A percentile compares a stretch with the other conserved stretches of the same genome.
These are phyloP conservation scores for Tenthredo livida DNA, from an alignment of 2,888 invertebrate genomes.

Conservation along the genomic window DNA sequence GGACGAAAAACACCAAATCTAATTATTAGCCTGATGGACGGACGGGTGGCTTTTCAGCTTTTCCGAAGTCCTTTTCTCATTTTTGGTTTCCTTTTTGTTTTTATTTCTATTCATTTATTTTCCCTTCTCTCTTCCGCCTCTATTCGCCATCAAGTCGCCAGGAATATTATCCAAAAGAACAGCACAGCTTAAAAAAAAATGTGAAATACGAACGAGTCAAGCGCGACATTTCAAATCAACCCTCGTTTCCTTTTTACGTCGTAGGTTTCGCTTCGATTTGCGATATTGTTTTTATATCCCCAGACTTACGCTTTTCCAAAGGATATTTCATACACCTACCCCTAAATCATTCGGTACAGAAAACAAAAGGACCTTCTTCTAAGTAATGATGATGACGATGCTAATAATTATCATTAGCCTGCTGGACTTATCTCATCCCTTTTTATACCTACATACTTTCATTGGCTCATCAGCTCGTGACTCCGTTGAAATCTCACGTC, in stretches of 20 bases:
- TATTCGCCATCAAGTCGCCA: not conserved
- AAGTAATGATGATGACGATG: not conserved
- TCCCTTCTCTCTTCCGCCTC: not conserved
- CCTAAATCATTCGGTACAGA: not conserved
- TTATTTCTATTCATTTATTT: not conserved
- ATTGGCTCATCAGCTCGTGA: not conserved
- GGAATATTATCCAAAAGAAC: conserved; percentile 10
- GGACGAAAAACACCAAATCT: not conserved
- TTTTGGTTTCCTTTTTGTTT: not conserved
- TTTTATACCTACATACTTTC: not conserved
- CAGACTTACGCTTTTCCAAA: not conserved
- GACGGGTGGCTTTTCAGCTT: conserved; percentile 35
- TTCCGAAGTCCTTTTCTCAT: not conserved
- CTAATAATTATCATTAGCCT: conserved; percentile 9
- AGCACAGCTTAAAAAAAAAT: not conserved
- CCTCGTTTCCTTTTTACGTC: not conserved
- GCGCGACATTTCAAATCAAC: conserved; percentile 2
- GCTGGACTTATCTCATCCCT: not conserved
- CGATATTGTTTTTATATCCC: not conserved
- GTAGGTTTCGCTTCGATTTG: conserved; percentile 13
- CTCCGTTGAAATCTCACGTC: conserved; percentile 21
- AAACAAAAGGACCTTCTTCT: not conserved
- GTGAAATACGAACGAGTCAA: conserved; percentile 8
- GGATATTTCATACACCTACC: not conserved
- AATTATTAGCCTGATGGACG: conserved; percentile 32